Evolutionary conservation across 2,797 vertebrate species (phyloP).

Genomic region (Chelmon rostratus): DNA sequence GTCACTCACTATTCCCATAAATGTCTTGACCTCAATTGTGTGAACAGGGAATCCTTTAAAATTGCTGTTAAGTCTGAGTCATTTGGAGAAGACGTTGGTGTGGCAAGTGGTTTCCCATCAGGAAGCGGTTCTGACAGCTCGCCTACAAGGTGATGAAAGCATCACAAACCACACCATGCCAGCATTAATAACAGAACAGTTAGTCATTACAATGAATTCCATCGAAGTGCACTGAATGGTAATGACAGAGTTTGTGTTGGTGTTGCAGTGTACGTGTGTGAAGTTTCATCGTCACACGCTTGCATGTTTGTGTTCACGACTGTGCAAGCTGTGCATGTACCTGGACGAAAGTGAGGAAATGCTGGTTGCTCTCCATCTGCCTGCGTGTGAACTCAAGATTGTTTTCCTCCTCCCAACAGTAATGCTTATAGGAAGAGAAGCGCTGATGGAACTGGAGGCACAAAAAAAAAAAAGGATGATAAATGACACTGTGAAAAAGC

Average conservation of each 20-base stretch:
- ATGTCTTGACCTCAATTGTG: slow-evolving; percentile 2
- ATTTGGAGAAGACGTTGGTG: slow-evolving; percentile 43
- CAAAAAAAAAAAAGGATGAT: slow-evolving; percentile 6
- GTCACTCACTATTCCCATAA: slow-evolving; percentile 10
- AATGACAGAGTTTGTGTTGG: slow-evolving; percentile 9
- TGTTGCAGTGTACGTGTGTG: not conserved
- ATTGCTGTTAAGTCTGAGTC: slow-evolving; percentile 34
- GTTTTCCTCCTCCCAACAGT: slow-evolving; percentile 87
- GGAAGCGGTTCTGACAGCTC: slow-evolving; percentile 15
- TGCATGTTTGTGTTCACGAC: not conserved
- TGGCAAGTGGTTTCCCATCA: slow-evolving; percentile 21
- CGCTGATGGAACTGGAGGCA: slow-evolving; percentile 82
- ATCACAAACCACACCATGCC: slow-evolving; percentile 23
- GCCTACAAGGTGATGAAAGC: slow-evolving; percentile 46
- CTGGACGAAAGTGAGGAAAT: slow-evolving; percentile 85
- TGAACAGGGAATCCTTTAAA: slow-evolving; percentile 14
- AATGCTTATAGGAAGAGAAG: slow-evolving; percentile 85
- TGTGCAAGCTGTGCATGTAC: slow-evolving; percentile 61
- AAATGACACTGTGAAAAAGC: not conserved
- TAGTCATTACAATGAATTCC: slow-evolving; percentile 44
- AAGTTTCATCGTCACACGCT: slow-evolving; percentile 5
- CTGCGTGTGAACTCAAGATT: slow-evolving; percentile 85
- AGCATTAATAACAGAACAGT: slow-evolving; percentile 25
- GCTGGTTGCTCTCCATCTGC: slow-evolving; percentile 83
- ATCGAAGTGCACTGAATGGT: not conserved